Base-by-base conservation (phyloP, 2,888 invertebrate genomes). In the Perdita meconis region DNA sequence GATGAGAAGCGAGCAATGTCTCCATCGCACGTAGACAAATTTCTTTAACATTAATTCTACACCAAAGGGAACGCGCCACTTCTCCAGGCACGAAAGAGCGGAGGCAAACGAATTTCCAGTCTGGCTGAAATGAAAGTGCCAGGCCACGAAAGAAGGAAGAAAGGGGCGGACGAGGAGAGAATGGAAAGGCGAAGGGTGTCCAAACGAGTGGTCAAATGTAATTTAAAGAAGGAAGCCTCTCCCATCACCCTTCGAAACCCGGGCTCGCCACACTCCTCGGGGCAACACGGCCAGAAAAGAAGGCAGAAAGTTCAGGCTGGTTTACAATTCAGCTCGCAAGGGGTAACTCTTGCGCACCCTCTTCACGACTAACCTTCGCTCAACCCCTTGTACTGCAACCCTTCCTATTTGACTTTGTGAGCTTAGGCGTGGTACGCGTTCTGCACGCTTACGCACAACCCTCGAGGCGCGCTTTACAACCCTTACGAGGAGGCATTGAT, bases 181-280 rank as follows among this genome's bases (percentile, higher is more conserved):
- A 24, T 44, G 13, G 47, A 57, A 47, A 19, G 57, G 53, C 61
- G 63, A 47, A 70, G 71, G 82, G 87, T 84, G 86, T 84, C 86
- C 87, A 87, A 87, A 89, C 90, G 89, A 90, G 89, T 89, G 90
- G 90, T 90, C 90, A 90, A 90, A 90, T 89, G 90, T 90, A 90
- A 90, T 91, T 90, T 90, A 89, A 90, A 90, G 89, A 89, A 89
- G 88, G 88, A 87, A 87, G 86, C 89, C 83, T 84, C 78, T 83
- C 80, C 78, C 82, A 55, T 68, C 81, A 66, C 4, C 82, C 75
- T 66, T 80, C 82, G 78, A 81, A 47, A 10, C 81, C 76, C 78
- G 73, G 70, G 80, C 81, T 78, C 77, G 63, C 65, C 64, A 77
- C 68, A 64, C n/a, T 68, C 82, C 82, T 75, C 85, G 73, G n/a